Conservation (phyloP, 2,113 vertebrate genomes). For the Oreochromis aureus region DNA sequence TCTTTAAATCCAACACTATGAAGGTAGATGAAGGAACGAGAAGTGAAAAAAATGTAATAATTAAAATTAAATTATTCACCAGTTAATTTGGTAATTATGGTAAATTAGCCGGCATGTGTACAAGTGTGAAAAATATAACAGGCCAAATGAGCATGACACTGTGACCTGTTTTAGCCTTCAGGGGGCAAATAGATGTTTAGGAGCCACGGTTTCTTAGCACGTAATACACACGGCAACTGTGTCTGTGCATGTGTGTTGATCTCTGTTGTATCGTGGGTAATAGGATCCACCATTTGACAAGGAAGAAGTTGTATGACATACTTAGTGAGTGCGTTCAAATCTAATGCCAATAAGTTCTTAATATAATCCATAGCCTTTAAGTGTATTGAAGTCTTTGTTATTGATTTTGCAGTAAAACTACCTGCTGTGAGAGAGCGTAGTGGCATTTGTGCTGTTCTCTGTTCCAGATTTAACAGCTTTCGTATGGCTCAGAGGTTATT, state of each 20-base stretch:
- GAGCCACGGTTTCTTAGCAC: background rate
- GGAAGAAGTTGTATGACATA: background rate
- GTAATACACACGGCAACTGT: background rate
- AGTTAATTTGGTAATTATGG: slow-evolving; percentile 81
- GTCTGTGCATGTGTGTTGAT: background rate
- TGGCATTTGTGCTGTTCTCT: slow-evolving; percentile 17
- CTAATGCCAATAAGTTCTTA: background rate
- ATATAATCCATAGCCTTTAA: background rate
- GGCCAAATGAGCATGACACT: slow-evolving; percentile 54
- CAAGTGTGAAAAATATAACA: slow-evolving; percentile 55
- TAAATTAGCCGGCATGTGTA: slow-evolving; percentile 78
- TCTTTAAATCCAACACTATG: slow-evolving; percentile 62
- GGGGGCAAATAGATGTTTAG: background rate
- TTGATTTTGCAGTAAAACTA: background rate
- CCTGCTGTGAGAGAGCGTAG: slow-evolving; percentile 41
- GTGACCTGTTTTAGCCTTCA: slow-evolving; percentile 55
- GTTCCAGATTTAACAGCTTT: slow-evolving; percentile 40
- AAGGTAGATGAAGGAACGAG: background rate
- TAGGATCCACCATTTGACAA: background rate
- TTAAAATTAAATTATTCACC: slow-evolving; percentile 80
- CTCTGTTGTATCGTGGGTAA: background rate
- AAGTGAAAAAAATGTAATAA: slow-evolving; percentile 55
- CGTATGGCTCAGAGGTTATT: slow-evolving; percentile 53
- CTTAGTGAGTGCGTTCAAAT: background rate
- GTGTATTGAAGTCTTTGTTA: background rate